Evolutionary conservation across 2,113 vertebrate genomes (phyloP).

Genomic region (Tapirus terrestris): DNA sequence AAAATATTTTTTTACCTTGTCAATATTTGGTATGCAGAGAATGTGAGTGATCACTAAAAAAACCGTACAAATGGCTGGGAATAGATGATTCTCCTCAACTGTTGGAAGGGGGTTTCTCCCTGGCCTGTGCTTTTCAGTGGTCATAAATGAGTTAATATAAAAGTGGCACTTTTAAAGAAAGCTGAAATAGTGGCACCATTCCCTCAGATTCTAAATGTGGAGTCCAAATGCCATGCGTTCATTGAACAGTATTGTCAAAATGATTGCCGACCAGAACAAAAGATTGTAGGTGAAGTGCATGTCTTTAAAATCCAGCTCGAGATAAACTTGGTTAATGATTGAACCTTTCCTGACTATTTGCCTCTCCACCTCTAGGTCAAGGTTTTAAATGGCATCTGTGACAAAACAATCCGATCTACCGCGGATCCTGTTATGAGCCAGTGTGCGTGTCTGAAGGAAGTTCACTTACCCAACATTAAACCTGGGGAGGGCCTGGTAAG

Average conservation of each 20-base stretch:
- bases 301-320: neutral
- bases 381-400: constrained; percentile 94
- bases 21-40: neutral
- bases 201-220: fast-evolving
- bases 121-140: neutral
- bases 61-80: neutral
- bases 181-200: neutral
- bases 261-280: neutral
- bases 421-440: constrained; percentile 92
- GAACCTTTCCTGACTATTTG: neutral
- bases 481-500: constrained; percentile 96
- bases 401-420: constrained; percentile 90
- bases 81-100: neutral
- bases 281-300: neutral
- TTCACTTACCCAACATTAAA: constrained; percentile 91
- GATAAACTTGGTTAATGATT: constrained; percentile 49
- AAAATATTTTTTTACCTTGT: neutral
- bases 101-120: neutral
- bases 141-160: neutral
- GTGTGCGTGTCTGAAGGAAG: constrained; percentile 92
- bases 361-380: constrained; percentile 88
- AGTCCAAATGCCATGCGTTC: neutral
- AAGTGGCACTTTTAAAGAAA: neutral
- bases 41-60: neutral
- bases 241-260: neutral